Percentiles rank a stretch among this genome's conserved stretches.
Evolutionary conservation across 2,888 invertebrate species (phyloP).

Genomic region (Octodonta nipae): DNA sequence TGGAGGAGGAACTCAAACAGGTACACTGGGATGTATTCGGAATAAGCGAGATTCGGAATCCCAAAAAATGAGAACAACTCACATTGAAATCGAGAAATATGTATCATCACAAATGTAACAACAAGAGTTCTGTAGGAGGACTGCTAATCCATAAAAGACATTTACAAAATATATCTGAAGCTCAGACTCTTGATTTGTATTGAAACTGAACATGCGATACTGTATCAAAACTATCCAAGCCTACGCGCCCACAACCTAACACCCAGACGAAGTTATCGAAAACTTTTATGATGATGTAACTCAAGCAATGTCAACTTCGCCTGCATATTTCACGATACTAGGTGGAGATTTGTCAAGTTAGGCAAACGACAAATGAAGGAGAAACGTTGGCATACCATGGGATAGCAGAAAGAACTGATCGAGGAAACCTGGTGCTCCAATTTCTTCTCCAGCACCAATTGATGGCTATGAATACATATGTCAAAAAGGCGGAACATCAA

Average conservation of each 20-base stretch:
- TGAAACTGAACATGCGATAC: not conserved
- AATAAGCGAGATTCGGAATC: not conserved
- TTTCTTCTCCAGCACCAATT: conserved; percentile 1
- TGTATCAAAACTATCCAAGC: conserved; percentile 1
- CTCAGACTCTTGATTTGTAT: not conserved
- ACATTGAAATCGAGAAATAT: not conserved
- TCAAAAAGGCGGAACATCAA: not conserved
- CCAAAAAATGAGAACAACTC: conserved; percentile 1
- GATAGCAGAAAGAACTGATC: not conserved
- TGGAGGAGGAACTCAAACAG: conserved; percentile 1
- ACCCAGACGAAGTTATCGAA: not conserved
- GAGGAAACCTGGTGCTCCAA: not conserved
- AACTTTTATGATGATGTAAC: conserved; percentile 1
- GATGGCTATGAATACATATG: not conserved
- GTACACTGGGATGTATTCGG: conserved; percentile 1
- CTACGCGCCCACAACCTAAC: not conserved
- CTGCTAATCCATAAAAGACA: conserved; percentile 1
- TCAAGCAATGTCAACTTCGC: conserved; percentile 1
- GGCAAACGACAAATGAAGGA: not conserved
- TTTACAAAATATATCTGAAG: not conserved
- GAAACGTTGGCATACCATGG: conserved; percentile 1
- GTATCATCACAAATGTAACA: conserved; percentile 1
- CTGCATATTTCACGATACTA: not conserved
- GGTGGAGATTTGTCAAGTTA: conserved; percentile 1
- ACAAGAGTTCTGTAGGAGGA: not conserved